Conservation (phyloP, 1,140 invertebrate genomes). For the Stegodyphus mimosarum region DNA sequence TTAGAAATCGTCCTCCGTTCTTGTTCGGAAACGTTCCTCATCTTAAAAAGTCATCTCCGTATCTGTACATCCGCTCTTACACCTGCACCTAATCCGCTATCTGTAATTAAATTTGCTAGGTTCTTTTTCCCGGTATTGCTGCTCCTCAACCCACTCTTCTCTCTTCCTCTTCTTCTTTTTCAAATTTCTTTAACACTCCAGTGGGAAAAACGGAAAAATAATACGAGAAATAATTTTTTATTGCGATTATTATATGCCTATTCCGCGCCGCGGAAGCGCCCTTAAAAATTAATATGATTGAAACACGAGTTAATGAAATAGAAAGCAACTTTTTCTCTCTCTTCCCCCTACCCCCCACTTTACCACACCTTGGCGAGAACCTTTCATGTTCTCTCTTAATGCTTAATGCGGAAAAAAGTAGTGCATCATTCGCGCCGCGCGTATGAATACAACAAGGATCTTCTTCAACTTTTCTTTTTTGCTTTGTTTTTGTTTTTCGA, state of each 20-base stretch:
- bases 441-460: slow-evolving; percentile 26
- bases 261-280: slow-evolving; percentile 38
- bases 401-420: slow-evolving; percentile 58
- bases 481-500: background rate
- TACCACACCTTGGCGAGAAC: background rate
- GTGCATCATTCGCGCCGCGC: slow-evolving; percentile 30
- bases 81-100: slow-evolving; percentile 58
- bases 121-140: no score
- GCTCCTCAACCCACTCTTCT: slow-evolving; percentile 17
- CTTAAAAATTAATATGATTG: slow-evolving; percentile 61
- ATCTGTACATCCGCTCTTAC: slow-evolving; percentile 31
- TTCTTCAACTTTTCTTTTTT: slow-evolving; percentile 18
- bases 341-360: background rate
- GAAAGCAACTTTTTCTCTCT: slow-evolving; percentile 40
- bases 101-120: slow-evolving; percentile 57
- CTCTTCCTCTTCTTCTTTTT: background rate
- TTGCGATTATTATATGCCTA: slow-evolving; percentile 59
- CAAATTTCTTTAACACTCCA: slow-evolving; percentile 50
- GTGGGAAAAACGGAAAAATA: slow-evolving; percentile 14
- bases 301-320: slow-evolving; percentile 61
- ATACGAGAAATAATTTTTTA: slow-evolving; percentile 41
- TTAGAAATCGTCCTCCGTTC: slow-evolving; percentile 34
- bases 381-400: slow-evolving; percentile 47
- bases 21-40: background rate
- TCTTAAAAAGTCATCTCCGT: slow-evolving; percentile 43